These are phyloP conservation scores for Euura saliciscinereae DNA, from an alignment of 1,140 invertebrate genomes.

Conservation along the genomic window DNA sequence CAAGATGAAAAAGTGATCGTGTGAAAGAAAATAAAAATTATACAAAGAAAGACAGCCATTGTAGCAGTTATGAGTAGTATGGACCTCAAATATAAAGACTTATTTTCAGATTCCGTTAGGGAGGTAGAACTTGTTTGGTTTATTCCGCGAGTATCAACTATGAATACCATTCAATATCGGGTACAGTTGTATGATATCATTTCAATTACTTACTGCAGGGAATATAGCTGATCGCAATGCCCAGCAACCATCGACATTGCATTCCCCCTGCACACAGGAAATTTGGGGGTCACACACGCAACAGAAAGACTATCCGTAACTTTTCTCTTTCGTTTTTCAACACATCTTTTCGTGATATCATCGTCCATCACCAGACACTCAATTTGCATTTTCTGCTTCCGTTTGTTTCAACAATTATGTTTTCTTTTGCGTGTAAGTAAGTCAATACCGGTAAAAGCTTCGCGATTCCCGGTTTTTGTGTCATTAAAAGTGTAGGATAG, in stretches of 20 bases:
- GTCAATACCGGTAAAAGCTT: no score
- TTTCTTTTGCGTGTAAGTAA: no score
- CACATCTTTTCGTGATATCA: not conserved
- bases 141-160: not conserved
- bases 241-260: slow-evolving; percentile 59
- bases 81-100: not conserved
- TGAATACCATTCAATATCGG: not conserved
- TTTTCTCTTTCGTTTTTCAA: not conserved
- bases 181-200: not conserved
- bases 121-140: not conserved
- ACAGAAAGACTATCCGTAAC: slow-evolving; percentile 3
- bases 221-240: slow-evolving; percentile 62
- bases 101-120: not conserved
- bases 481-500: not conserved
- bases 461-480: not conserved
- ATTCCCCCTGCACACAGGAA: slow-evolving; percentile 61
- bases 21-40: slow-evolving; percentile 8
- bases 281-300: slow-evolving; percentile 22
- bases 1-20: slow-evolving; percentile 17
- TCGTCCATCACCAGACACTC: not conserved
- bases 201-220: slow-evolving; percentile 59
- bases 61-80: not conserved
- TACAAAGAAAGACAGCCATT: slow-evolving; percentile 1
- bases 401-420: no score
- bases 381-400: not conserved